Base-by-base conservation (phyloP, 1,140 invertebrate genomes). In the Zeugodacus cucurbitae region DNA sequence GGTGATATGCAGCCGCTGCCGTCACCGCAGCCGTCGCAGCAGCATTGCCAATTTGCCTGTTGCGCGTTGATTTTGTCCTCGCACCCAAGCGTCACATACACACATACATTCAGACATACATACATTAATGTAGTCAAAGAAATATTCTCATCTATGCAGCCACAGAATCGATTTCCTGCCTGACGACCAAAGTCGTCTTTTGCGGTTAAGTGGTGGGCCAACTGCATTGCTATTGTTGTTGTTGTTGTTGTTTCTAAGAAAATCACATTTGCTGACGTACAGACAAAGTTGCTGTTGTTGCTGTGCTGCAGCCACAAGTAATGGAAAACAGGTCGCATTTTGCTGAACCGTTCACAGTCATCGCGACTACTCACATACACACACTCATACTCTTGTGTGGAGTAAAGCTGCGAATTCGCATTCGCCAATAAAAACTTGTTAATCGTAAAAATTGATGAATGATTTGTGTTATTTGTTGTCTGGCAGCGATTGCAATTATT, bases 401-500 rank as follows among this genome's bases (percentile, higher is more conserved):
- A 26, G 8, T 54, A 82, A 48, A 82, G n/a, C n/a, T 2, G 22
- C 41, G 20, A 82, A 54, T 29, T 82, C n/a, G 74, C 74, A 82
- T 82, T 48, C 74, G 74, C 74, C 41, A 82, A 82, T 82, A 82
- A 82, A 82, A 82, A 82, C 74, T 82, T 82, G 74, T 82, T 82
- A 82, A 82, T 48, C 41, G 74, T 82, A 54, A 82, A 82, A 82
- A 82, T 82, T 82, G 37, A 82, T 82, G 74, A 82, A 48, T 82
- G 74, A 82, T 82, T 82, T 82, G 37, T 82, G 41, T 82, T 82
- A 44, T 48, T 82, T 82, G 37, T 48, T 82, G 37, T 44, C 34
- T 82, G 74, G 74, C 74, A 82, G 74, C 74, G n/a, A 82, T 82
- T 82, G 74, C 74, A 82, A 82, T 82, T 82, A 82, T 82, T 82